Conservation (phyloP, 2,888 invertebrate species). For the Artemia sp. region DNA sequence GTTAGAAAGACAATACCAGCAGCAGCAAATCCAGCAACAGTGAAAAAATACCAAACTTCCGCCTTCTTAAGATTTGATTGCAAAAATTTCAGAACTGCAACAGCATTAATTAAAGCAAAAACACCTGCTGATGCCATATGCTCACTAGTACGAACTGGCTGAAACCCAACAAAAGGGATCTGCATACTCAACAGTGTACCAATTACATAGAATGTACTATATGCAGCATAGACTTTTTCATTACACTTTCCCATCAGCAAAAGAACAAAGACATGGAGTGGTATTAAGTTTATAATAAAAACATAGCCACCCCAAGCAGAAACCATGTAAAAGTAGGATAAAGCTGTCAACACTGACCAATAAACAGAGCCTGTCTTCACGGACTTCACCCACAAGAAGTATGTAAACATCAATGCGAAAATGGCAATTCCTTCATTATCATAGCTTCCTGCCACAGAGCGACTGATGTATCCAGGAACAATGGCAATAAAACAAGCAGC, state of each 20-base stretch:
- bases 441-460: constrained; percentile 97
- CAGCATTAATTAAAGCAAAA: constrained; percentile 78
- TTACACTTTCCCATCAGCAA: constrained; percentile 90
- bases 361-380: constrained; percentile 94
- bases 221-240: constrained; percentile 76
- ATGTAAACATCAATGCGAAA: constrained; percentile 95
- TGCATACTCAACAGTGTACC: constrained; percentile 95
- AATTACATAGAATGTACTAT: constrained; percentile 89
- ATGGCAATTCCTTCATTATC: constrained; percentile 99
- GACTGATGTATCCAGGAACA: constrained; percentile 94
- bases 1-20: constrained; percentile 62
- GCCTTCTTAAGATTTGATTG: constrained; percentile 69
- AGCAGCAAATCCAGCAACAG: constrained; percentile 54
- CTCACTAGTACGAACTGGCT: constrained; percentile 94
- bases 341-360: constrained; percentile 81
- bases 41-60: constrained; percentile 72
- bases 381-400: constrained; percentile 95
- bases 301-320: constrained; percentile 99
- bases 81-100: constrained; percentile 66
- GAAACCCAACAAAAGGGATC: constrained; percentile 57
- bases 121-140: constrained; percentile 98
- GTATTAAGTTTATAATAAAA: constrained; percentile 97
- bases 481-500: constrained; percentile 98
- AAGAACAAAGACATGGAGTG: constrained; percentile 86
- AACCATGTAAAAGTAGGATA: constrained; percentile 99